These are phyloP conservation scores for Bothrops jararaca DNA, from an alignment of 2,113 vertebrate genomes.

Conservation along the genomic window DNA sequence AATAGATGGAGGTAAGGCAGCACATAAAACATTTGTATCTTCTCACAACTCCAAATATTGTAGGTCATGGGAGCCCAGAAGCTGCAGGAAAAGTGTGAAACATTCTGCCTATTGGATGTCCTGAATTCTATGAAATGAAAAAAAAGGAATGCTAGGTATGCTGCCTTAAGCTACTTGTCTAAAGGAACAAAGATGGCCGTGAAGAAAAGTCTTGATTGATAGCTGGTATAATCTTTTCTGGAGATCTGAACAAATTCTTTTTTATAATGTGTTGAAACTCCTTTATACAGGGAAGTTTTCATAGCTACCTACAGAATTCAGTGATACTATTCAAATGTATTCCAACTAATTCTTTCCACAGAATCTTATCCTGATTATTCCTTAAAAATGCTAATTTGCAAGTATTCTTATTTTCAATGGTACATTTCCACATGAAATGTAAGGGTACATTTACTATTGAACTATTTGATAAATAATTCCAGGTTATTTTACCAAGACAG, in stretches of 20 bases:
- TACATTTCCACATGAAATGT: not conserved
- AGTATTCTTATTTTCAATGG: not conserved
- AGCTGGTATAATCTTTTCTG: not conserved
- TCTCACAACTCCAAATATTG: not conserved
- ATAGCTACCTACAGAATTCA: too few relatives aligned
- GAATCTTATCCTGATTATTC: not conserved
- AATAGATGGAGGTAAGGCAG: not conserved
- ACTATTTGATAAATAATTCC: not conserved
- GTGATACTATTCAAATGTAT: not conserved
- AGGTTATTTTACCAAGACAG: not conserved
- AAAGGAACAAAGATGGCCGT: not conserved
- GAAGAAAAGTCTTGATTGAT: not conserved
- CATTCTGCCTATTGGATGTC: not conserved
- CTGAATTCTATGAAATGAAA: not conserved
- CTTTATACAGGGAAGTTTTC: not conserved
- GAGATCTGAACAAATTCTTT: not conserved
- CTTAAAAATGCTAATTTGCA: not conserved
- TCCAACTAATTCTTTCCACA: not conserved
- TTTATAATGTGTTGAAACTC: not conserved
- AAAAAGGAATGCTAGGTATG: not conserved
- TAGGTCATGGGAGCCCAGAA: not conserved
- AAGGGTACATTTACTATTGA: not conserved
- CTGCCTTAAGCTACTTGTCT: not conserved
- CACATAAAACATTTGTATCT: not conserved
- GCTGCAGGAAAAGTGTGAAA: not conserved